phyloP scores from a whole-genome alignment of 2,113 vertebrate species.

The Lamprologus callipterus region DNA sequence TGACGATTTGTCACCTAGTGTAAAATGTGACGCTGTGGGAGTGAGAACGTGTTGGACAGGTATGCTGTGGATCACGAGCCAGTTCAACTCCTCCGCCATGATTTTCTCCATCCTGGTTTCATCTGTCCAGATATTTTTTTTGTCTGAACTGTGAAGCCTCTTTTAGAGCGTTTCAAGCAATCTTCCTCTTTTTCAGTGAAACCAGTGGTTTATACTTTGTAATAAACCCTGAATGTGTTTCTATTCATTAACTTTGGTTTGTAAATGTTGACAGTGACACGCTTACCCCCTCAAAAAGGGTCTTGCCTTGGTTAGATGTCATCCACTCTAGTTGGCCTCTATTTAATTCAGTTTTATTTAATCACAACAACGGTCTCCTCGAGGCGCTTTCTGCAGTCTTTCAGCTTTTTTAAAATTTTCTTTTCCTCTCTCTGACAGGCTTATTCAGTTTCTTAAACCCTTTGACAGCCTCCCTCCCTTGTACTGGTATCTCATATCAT shows the following conservation, averaged over 20 bases:
- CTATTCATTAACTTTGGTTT: background rate
- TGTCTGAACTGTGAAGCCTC: background rate
- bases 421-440: background rate
- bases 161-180: background rate
- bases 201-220: background rate
- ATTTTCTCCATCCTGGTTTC: background rate
- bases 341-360: background rate
- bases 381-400: background rate
- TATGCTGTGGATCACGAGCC: rapidly evolving
- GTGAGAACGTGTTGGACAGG: background rate
- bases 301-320: background rate
- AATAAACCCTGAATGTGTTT: background rate
- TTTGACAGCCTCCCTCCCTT: background rate
- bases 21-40: too few species aligned
- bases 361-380: background rate
- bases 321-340: rapidly evolving
- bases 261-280: background rate
- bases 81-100: background rate
- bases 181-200: background rate
- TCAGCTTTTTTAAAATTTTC: background rate
- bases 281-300: background rate
- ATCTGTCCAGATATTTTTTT: rapidly evolving
- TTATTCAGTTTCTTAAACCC: background rate
- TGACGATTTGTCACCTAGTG: too few species aligned
- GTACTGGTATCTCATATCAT: background rate